Conservation (phyloP, 2,888 invertebrate species). For the Nephrocerus scutellatus region DNA sequence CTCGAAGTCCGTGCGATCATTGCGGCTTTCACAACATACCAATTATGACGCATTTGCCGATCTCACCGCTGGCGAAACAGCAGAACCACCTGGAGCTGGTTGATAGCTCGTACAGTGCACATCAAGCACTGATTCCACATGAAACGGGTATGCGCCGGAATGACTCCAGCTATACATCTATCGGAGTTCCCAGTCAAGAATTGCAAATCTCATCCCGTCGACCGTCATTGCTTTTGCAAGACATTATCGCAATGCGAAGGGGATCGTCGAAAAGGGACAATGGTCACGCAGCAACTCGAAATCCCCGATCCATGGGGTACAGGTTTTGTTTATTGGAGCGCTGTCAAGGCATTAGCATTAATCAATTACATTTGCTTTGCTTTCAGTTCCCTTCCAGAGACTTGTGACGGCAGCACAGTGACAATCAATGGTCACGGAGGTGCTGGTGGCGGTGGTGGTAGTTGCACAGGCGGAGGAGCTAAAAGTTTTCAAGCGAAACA, state of each 20-base stretch:
- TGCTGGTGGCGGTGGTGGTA: slow-evolving; percentile 21
- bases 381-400: slow-evolving; percentile 31
- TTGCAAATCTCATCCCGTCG: slow-evolving; percentile 44
- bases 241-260: slow-evolving; percentile 48
- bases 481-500: slow-evolving; percentile 39
- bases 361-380: neutral
- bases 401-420: slow-evolving; percentile 35
- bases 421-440: slow-evolving; percentile 32
- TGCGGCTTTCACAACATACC: slow-evolving; percentile 40
- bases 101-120: slow-evolving; percentile 29
- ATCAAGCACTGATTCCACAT: slow-evolving; percentile 31
- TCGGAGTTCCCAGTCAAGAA: slow-evolving; percentile 30
- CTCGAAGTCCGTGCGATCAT: slow-evolving; percentile 38
- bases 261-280: slow-evolving; percentile 46
- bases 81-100: slow-evolving; percentile 40
- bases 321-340: slow-evolving; percentile 8
- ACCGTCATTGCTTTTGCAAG: slow-evolving; percentile 44
- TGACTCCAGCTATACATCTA: slow-evolving; percentile 32
- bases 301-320: slow-evolving; percentile 37
- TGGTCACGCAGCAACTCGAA: slow-evolving; percentile 23
- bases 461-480: slow-evolving; percentile 31
- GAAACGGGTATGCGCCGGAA: slow-evolving; percentile 30
- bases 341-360: neutral
- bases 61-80: slow-evolving; percentile 39
- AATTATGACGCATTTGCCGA: slow-evolving; percentile 39